These are phyloP conservation scores for Auanema sp. DNA, from an alignment of 2,888 invertebrate genomes.

Conservation along the genomic window DNA sequence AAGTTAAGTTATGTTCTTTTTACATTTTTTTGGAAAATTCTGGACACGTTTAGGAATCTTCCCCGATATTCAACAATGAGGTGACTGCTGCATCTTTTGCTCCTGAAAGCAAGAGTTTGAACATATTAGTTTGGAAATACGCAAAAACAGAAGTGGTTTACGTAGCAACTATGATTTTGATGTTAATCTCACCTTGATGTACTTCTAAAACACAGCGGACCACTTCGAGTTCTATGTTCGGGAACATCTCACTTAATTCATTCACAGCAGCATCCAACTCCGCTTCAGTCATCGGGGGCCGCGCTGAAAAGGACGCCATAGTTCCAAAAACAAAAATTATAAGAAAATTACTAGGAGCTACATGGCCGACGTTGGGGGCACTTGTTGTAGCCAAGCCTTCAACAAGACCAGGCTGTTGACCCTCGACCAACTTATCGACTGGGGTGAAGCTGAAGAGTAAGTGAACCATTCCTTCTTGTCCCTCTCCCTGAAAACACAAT, in stretches of 20 bases:
- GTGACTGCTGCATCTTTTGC: slow-evolving; percentile 88
- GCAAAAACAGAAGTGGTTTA: neutral
- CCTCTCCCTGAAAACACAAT: slow-evolving; percentile 74
- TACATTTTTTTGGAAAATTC: too few species aligned
- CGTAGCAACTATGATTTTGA: neutral
- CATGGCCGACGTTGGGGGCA: neutral
- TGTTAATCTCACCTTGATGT: slow-evolving; percentile 22
- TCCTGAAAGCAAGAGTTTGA: slow-evolving; percentile 70
- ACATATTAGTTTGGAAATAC: too few species aligned
- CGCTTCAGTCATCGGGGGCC: slow-evolving; percentile 12
- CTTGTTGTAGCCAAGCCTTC: neutral
- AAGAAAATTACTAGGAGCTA: neutral
- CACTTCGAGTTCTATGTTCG: slow-evolving; percentile 88
- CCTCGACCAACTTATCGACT: slow-evolving; percentile 30
- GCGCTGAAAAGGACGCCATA: slow-evolving; percentile 17
- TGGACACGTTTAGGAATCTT: too few species aligned
- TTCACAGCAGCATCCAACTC: slow-evolving; percentile 66
- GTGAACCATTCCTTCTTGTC: slow-evolving; percentile 88
- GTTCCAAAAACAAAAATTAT: neutral
- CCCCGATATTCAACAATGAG: slow-evolving; percentile 78
- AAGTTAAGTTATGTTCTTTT: too few species aligned
- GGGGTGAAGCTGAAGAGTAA: slow-evolving; percentile 77
- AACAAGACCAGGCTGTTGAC: neutral
- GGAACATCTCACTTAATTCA: slow-evolving; percentile 88
- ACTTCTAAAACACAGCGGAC: slow-evolving; percentile 65